Percentiles rank a stretch among this genome's conserved stretches.
These are phyloP conservation scores for Sinopyrophorus schimmeli DNA, from an alignment of 2,888 invertebrate species.

Conservation along the genomic window DNA sequence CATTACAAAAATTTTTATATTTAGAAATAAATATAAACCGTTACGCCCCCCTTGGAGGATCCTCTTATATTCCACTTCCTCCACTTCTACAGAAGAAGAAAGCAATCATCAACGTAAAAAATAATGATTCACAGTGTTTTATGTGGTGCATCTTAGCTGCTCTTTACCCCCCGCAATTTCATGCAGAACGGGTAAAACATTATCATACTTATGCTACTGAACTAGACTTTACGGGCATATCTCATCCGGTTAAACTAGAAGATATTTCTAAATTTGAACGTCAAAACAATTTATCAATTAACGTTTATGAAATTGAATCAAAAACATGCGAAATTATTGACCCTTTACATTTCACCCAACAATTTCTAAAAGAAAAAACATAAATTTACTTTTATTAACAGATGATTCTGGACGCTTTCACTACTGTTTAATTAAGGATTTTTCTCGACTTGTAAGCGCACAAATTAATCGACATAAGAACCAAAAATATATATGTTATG, in stretches of 20 bases:
- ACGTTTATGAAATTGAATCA: constrained; percentile 34
- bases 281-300: constrained; percentile 31
- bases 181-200: too few species aligned
- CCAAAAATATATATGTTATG: too few species aligned
- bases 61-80: constrained; percentile 6
- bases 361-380: not conserved
- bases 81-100: not conserved
- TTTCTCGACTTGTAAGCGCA: constrained; percentile 9
- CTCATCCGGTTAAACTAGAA: constrained; percentile 15
- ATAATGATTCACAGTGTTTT: constrained; percentile 34
- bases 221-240: constrained; percentile 23
- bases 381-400: constrained; percentile 2
- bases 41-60: not conserved
- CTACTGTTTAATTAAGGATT: constrained; percentile 21
- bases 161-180: too few species aligned
- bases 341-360: not conserved
- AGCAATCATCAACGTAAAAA: constrained; percentile 29
- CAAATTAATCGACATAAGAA: too few species aligned
- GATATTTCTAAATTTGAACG: constrained; percentile 32
- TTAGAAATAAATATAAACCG: not conserved
- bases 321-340: not conserved
- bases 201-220: too few species aligned
- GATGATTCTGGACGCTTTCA: constrained; percentile 1
- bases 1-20: not conserved
- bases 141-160: too few species aligned